Evolutionary conservation across 2,888 invertebrate genomes (phyloP).

Genomic region (Crocallis elinguaria): DNA sequence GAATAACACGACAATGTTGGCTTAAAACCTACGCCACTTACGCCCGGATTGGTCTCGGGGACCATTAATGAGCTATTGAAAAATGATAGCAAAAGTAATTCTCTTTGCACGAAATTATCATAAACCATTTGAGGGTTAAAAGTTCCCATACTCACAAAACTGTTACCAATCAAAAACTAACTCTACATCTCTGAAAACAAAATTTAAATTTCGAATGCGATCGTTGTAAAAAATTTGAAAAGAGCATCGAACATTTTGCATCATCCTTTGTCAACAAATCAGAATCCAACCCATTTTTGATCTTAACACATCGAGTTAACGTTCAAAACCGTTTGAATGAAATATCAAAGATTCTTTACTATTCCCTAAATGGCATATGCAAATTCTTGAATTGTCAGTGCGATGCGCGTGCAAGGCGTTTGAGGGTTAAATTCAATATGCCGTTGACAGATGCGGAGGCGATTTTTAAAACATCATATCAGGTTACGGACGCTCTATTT

Average conservation of each 20-base stretch:
- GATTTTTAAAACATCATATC: slow-evolving; percentile 64
- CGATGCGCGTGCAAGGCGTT: slow-evolving; percentile 52
- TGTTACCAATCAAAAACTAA: slow-evolving; percentile 37
- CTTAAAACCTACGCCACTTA: slow-evolving; percentile 69
- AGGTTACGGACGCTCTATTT: slow-evolving; percentile 27
- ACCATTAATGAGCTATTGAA: slow-evolving; percentile 83
- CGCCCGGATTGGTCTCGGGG: slow-evolving; percentile 67
- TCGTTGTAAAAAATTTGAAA: slow-evolving; percentile 41
- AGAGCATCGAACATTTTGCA: slow-evolving; percentile 53
- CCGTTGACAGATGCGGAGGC: slow-evolving; percentile 78
- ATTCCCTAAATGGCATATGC: slow-evolving; percentile 76
- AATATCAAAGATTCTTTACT: slow-evolving; percentile 53
- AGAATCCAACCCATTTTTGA: slow-evolving; percentile 18
- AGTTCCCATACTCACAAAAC: slow-evolving; percentile 53
- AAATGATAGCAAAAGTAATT: slow-evolving; percentile 83
- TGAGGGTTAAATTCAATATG: slow-evolving; percentile 69
- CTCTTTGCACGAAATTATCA: slow-evolving; percentile 71
- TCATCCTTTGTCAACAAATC: slow-evolving; percentile 41
- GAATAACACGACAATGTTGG: slow-evolving; percentile 57
- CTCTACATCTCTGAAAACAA: slow-evolving; percentile 19
- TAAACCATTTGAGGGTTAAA: slow-evolving; percentile 73
- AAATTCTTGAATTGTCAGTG: slow-evolving; percentile 63
- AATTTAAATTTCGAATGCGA: slow-evolving; percentile 9
- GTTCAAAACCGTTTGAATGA: slow-evolving; percentile 32
- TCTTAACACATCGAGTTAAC: slow-evolving; percentile 29